Base-by-base conservation (phyloP, 1,140 invertebrate genomes). In the Drosophila subobscura region DNA sequence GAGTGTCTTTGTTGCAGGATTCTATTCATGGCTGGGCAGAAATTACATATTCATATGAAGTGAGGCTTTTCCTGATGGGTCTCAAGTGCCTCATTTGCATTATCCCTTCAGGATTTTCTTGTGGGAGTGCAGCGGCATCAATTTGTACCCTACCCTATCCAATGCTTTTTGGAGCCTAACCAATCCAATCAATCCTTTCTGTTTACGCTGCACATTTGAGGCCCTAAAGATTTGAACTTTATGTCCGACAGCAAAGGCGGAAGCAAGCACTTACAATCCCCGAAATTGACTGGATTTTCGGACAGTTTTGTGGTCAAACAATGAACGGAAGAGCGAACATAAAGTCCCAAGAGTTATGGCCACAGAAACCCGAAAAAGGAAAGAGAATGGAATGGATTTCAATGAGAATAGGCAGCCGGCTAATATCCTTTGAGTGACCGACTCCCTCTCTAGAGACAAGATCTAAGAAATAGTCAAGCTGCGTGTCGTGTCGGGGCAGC, bases 381-480 rank as follows among this genome's bases (percentile, higher is more conserved):
- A 71, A 33, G 42, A 54, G 58, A 63, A 68, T 55, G 23, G 33
- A 68, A 54, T 27, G 50, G 68, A 73, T 73, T 63, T 73, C 68
- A 66, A 66, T 66, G 61, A 66, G 49, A 66, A 54, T 40, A 53
- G 42, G 42, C 65, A 68, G 66, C 66, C 66, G 66, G 66, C 44
- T 46, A 68, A 56, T 70, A 66, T 70, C 71, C 71, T 76, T 75
- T 68, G 54, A 67, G 53, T 76, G 53, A 75, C 60, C 52, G 63
- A 41, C 29, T 20, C 10, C 29, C 29, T 37, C 16, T 46, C 23
- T n/a, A n/a, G 42, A 14, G 65, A 76, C 66, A 76, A 68, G 70
- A 73, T 73, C 70, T 73, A 29, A 37, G 60, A 67, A 74, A 75
- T 68, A 68, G 53, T 68, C 72, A 75, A 75, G 72, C 72, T 75